Evolutionary conservation across 2,888 invertebrate species (phyloP).

Genomic region (Rhaphigaster nebulosa): DNA sequence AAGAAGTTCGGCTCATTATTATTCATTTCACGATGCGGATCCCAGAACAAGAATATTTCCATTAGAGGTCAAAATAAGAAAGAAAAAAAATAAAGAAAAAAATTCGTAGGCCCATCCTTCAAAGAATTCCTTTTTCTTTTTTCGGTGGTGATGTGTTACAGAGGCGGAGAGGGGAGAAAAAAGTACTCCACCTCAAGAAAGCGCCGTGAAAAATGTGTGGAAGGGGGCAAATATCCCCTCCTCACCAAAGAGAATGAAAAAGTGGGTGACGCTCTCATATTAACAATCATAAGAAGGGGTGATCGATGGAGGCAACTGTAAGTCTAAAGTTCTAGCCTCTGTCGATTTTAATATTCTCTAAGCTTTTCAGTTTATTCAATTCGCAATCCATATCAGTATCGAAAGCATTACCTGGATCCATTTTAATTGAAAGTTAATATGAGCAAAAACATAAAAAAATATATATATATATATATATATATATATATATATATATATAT

Average conservation of each 20-base stretch:
- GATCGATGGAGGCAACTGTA: neutral
- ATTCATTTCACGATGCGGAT: neutral
- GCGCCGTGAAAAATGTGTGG: constrained; percentile 13
- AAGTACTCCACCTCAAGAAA: constrained; percentile 28
- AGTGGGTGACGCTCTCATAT: constrained; percentile 12
- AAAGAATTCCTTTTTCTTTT: neutral
- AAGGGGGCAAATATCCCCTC: neutral
- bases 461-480: too few relatives aligned
- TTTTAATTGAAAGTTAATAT: too few relatives aligned
- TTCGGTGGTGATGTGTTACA: constrained; percentile 7
- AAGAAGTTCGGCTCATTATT: neutral
- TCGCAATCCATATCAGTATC: neutral
- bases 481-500: too few relatives aligned
- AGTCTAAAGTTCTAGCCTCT: neutral
- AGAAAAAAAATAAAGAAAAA: neutral
- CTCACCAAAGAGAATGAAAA: constrained; percentile 21
- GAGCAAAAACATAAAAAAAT: too few relatives aligned
- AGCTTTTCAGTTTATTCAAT: neutral
- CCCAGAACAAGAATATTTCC: constrained; percentile 3
- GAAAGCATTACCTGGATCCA: too few relatives aligned
- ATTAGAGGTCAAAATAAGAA: neutral
- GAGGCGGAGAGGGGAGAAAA: neutral
- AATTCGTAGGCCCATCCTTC: neutral
- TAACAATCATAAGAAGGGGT: constrained; percentile 21
- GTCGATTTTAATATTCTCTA: neutral